A percentile compares a stretch with the other conserved stretches of the same genome.
These are phyloP conservation scores for Dione juno DNA, from an alignment of 2,888 invertebrate species.

Conservation along the genomic window DNA sequence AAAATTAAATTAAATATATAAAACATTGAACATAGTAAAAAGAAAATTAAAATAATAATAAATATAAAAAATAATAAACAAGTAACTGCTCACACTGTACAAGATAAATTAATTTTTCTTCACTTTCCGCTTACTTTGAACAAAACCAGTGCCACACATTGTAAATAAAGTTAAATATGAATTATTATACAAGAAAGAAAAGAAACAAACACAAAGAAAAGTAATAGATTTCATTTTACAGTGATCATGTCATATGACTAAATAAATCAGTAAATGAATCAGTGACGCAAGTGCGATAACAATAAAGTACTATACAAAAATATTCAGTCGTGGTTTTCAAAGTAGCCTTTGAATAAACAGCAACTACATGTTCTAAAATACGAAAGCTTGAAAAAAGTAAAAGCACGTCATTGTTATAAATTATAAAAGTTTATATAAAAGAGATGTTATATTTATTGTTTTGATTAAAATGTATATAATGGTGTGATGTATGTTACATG, in stretches of 20 bases:
- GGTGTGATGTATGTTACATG: too few relatives aligned
- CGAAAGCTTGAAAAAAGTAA: slow-evolving; percentile 16
- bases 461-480: background rate
- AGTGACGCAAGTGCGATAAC: background rate
- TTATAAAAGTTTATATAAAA: slow-evolving; percentile 1
- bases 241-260: background rate
- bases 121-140: too few relatives aligned
- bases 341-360: slow-evolving; percentile 11
- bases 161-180: too few relatives aligned
- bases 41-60: too few relatives aligned
- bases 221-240: background rate
- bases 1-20: too few relatives aligned
- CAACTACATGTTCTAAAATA: slow-evolving; percentile 11
- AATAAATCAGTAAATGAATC: background rate
- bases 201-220: background rate
- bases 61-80: too few relatives aligned
- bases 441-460: slow-evolving; percentile 11
- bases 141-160: too few relatives aligned
- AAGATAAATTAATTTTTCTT: too few relatives aligned
- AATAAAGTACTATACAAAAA: background rate
- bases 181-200: too few relatives aligned
- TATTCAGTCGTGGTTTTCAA: background rate
- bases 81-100: too few relatives aligned
- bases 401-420: slow-evolving; percentile 16
- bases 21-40: too few relatives aligned